Evolutionary conservation across 2,797 vertebrate genomes (phyloP).

Genomic region (Chanos chanos): DNA sequence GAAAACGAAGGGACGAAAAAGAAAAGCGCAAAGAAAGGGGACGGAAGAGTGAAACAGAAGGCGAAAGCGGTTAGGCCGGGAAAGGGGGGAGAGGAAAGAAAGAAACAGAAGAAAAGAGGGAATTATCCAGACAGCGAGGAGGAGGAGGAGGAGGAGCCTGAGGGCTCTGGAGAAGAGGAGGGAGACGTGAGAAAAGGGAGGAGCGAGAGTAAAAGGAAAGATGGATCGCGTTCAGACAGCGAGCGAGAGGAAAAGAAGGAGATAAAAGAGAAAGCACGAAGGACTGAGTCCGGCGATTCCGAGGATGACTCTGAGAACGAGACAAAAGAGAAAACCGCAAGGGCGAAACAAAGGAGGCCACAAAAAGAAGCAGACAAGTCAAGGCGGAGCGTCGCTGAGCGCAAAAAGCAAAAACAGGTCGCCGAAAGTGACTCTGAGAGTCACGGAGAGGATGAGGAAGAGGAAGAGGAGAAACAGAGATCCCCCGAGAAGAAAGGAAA

Average conservation of each 20-base stretch:
- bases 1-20: conserved; percentile 36
- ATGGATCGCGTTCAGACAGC: not conserved
- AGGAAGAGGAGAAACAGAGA: conserved; percentile 15
- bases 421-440: conserved; percentile 43
- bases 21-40: conserved; percentile 10
- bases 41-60: conserved; percentile 6
- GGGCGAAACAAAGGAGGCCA: not conserved
- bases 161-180: conserved; percentile 2
- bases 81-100: not conserved
- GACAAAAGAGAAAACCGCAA: not conserved
- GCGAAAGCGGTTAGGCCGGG: too few species aligned
- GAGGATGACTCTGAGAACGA: conserved; percentile 41
- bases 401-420: conserved; percentile 35
- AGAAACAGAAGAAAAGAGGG: not conserved
- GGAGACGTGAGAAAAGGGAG: not conserved
- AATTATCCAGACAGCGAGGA: conserved; percentile 19
- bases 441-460: conserved; percentile 15
- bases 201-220: not conserved
- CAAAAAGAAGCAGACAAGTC: not conserved
- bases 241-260: not conserved
- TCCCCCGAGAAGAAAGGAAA: conserved; percentile 36
- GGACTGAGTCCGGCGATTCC: not conserved
- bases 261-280: not conserved
- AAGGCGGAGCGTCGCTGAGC: conserved; percentile 22
- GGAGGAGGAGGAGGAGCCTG: conserved; percentile 13